Percentiles rank a stretch among this genome's conserved stretches.
phyloP scores from a whole-genome alignment of 64 coral and sea anemone species.

The Trachythela sp. region DNA sequence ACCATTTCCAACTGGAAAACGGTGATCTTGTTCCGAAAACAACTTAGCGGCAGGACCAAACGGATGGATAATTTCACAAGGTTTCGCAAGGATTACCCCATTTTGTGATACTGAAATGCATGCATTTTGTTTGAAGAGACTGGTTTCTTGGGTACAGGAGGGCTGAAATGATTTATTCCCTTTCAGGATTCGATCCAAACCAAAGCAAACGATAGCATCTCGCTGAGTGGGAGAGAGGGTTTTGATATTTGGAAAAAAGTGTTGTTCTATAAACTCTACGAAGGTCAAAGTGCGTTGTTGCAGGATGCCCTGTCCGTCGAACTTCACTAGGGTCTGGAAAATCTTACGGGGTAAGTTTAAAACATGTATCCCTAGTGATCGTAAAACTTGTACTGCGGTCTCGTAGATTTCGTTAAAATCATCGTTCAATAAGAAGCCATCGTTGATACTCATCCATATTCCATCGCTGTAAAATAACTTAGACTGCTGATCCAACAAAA shows the following conservation, averaged over 20 bases:
- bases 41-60: slow-evolving; percentile 52
- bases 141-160: slow-evolving; percentile 22
- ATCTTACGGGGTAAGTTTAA: too few species aligned
- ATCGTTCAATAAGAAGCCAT: background rate
- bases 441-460: background rate
- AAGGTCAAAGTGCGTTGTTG: slow-evolving; percentile 58
- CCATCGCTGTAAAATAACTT: slow-evolving; percentile 47
- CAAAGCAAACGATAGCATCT: slow-evolving; percentile 49
- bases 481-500: slow-evolving; percentile 20
- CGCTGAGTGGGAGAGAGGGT: slow-evolving; percentile 30
- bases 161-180: slow-evolving; percentile 51
- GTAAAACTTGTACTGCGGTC: background rate
- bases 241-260: slow-evolving; percentile 63
- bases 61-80: slow-evolving; percentile 65
- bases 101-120: slow-evolving; percentile 72
- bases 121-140: slow-evolving; percentile 19
- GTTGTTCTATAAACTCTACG: slow-evolving; percentile 54
- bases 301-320: background rate
- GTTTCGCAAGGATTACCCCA: slow-evolving; percentile 39
- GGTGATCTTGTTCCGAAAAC: slow-evolving; percentile 60
- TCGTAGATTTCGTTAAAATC: slow-evolving; percentile 11
- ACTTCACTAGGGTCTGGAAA: slow-evolving; percentile 38
- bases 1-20: slow-evolving; percentile 72
- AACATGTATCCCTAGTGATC: too few species aligned
- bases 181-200: slow-evolving; percentile 40